phyloP scores from a whole-genome alignment of 2,113 vertebrate genomes.

The Nothocercus julius region DNA sequence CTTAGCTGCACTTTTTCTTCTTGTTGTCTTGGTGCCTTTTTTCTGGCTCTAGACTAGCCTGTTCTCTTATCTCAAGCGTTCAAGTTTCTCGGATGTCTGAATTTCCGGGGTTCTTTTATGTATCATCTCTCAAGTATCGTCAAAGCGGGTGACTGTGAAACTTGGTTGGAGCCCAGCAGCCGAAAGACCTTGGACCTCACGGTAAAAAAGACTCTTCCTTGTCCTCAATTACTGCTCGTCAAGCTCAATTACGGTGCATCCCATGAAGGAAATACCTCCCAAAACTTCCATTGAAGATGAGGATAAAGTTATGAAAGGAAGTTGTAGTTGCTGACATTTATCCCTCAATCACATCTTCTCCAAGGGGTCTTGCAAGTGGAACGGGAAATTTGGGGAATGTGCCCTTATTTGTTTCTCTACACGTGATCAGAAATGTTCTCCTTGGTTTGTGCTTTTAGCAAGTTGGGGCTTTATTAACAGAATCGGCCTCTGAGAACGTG shows the following conservation, averaged over 20 bases:
- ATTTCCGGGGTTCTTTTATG: not conserved
- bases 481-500: no score
- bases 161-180: not conserved
- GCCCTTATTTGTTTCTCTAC: fast-evolving
- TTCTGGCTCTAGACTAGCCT: not conserved
- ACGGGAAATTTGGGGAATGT: not conserved
- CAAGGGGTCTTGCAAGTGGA: not conserved
- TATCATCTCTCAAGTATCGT: not conserved
- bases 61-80: not conserved
- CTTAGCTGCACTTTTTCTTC: not conserved
- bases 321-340: not conserved
- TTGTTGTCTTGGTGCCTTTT: not conserved
- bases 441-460: not conserved
- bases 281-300: not conserved
- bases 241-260: not conserved
- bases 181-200: not conserved
- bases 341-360: not conserved
- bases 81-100: not conserved
- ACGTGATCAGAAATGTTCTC: not conserved
- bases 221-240: not conserved
- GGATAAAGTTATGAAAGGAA: not conserved
- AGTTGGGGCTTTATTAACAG: not conserved
- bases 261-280: not conserved
- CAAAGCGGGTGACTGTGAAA: not conserved
- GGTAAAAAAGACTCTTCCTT: not conserved